Base-by-base conservation (phyloP, 1,140 invertebrate genomes). In the Steinernema khuongi region DNA sequence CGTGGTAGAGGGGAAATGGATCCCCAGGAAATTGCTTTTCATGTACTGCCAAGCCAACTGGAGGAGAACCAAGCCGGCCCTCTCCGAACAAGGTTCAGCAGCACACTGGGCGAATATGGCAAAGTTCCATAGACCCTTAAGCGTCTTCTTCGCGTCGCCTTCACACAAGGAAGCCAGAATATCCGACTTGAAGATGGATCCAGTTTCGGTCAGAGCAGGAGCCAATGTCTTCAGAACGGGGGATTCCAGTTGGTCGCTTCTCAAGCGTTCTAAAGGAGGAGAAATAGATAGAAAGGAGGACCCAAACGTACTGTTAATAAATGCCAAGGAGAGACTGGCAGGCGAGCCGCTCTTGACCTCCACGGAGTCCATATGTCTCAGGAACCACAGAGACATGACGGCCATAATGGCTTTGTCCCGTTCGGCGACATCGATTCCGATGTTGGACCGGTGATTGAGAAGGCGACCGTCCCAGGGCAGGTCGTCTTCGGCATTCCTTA, bases 61-160 rank as follows among this genome's bases (percentile, higher is more conserved):
- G 14, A 60, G 50, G 4, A 60, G 22, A 60, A 60, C 50, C 50
- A 60, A 60, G 4, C 50, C 50, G 26, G 50, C 4, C 26, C 50
- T 14, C 50, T 11, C 4, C 14, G 11, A 11, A 7, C 14, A 60
- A 60, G 50, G 50, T 22, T 60, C 11, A 14, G 50, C 11, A 26
- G 50, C 50, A 26, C 50, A 60, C 50, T 60, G 50, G 14, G 50
- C 50, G 19, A 60, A 60, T 14, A 60, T 22, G 7, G 19, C 50
- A 60, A 60, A 60, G 50, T 60, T 60, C 50, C 50, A 60, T 14
- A 60, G 22, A n/a, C 50, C 50, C 50, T 60, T 60, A 4, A 60
- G 50, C 4, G 26, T 4, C 11, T 60, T 22, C 4, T 60, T 22
- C 14, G 26, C 50, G 22, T 60, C n/a, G 14, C 14, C 2, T 26